Conservation (phyloP, 2,888 invertebrate genomes). For the Drosophila ochracea region DNA sequence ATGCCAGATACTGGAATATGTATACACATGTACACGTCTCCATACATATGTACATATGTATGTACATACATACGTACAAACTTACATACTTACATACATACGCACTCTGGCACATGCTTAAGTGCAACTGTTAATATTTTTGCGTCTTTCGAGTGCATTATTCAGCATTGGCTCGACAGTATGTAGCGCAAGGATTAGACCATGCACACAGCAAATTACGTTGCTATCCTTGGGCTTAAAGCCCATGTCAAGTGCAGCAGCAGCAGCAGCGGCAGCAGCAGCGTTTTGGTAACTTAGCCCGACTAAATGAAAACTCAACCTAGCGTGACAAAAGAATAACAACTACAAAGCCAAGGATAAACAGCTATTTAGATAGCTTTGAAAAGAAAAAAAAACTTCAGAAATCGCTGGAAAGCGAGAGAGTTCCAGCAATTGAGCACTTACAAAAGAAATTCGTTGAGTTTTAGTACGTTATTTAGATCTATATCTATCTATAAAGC, state of each 20-base stretch:
- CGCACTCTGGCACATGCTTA: constrained; percentile 21
- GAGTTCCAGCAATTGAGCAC: not conserved
- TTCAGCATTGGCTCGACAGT: constrained; percentile 66
- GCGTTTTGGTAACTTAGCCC: constrained; percentile 13
- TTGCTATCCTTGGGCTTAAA: constrained; percentile 60
- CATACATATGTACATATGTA: not conserved
- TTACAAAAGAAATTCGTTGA: not conserved
- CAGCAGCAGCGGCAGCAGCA: constrained; percentile 2
- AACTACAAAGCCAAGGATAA: not conserved
- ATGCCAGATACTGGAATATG: not conserved
- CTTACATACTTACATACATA: not conserved
- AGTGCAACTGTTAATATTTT: constrained; percentile 54
- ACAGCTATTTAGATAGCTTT: not conserved
- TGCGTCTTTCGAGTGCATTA: constrained; percentile 60
- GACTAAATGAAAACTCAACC: constrained; percentile 6
- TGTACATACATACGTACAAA: not conserved
- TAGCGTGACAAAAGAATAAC: constrained; percentile 1
- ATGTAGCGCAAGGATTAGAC: constrained; percentile 74
- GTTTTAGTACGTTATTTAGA: not conserved
- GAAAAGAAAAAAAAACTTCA: not conserved
- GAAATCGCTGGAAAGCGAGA: not conserved
- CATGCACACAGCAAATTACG: constrained; percentile 60
- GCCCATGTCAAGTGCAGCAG: constrained; percentile 44
- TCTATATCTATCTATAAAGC: not conserved
- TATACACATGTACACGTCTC: constrained; percentile 2